These are phyloP conservation scores for Alcis repandata DNA, from an alignment of 2,888 invertebrate genomes.

Conservation along the genomic window DNA sequence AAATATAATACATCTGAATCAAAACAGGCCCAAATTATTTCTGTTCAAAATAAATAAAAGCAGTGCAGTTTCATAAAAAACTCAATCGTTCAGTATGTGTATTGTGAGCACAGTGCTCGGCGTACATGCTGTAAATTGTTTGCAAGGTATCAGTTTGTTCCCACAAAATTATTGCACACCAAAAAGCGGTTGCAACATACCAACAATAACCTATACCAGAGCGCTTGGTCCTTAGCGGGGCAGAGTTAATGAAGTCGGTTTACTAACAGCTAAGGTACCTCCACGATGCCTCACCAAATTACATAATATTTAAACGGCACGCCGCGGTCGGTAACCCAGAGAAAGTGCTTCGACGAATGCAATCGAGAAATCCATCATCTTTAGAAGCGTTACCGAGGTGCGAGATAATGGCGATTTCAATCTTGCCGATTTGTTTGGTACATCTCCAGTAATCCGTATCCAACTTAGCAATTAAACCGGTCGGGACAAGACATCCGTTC, in stretches of 20 bases:
- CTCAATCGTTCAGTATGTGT: background rate
- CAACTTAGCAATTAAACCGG: constrained; percentile 44
- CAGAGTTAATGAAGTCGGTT: constrained; percentile 57
- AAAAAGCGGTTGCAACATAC: constrained; percentile 38
- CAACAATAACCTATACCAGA: constrained; percentile 42
- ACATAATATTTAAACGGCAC: constrained; percentile 53
- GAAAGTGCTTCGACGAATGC: constrained; percentile 73
- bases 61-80: too few relatives aligned
- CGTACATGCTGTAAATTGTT: constrained; percentile 23
- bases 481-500: constrained; percentile 34
- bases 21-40: too few relatives aligned
- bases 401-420: constrained; percentile 64
- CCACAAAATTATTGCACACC: constrained; percentile 39
- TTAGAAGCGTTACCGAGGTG: constrained; percentile 53
- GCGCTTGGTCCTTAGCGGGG: constrained; percentile 56
- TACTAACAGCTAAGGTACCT: constrained; percentile 53
- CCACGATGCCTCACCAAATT: constrained; percentile 54
- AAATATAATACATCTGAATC: too few relatives aligned
- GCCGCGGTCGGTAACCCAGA: constrained; percentile 57
- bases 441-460: constrained; percentile 50
- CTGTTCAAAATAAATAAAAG: too few relatives aligned
- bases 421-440: constrained; percentile 54
- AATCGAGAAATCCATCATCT: constrained; percentile 71
- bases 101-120: constrained; percentile 23
- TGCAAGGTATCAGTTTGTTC: constrained; percentile 32